Conservation (phyloP, 2,797 vertebrate species). For the Glossophaga mutica region DNA sequence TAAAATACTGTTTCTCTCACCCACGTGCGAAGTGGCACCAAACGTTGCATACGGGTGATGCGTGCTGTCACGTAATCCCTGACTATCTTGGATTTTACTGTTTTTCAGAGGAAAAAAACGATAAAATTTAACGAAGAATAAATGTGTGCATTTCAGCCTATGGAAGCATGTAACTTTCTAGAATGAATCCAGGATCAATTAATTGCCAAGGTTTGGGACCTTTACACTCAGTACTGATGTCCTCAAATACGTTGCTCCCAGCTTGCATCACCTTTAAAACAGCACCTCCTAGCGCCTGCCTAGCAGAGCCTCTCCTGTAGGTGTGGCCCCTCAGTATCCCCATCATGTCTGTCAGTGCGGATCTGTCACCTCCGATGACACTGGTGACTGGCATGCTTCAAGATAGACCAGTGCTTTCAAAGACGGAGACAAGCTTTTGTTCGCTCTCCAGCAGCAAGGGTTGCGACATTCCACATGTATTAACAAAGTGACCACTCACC, state of each 20-base stretch:
- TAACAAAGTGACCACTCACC: background rate
- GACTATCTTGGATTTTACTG: background rate
- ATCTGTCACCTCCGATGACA: background rate
- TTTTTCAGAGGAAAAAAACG: background rate
- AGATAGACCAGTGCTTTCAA: background rate
- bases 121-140: conserved; percentile 4
- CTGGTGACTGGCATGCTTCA: background rate
- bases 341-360: background rate
- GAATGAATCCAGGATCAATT: background rate
- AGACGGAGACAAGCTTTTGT: background rate
- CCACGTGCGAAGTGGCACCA: background rate
- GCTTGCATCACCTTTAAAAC: background rate
- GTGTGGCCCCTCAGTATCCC: background rate
- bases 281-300: background rate
- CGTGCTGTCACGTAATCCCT: background rate
- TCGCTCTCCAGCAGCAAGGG: background rate
- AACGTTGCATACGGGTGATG: background rate
- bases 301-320: background rate
- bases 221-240: background rate
- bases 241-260: background rate
- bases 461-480: background rate
- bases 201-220: conserved; percentile 1
- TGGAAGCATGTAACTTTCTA: background rate
- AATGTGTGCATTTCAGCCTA: background rate
- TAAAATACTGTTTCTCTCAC: conserved; percentile 48